phyloP scores from a whole-genome alignment of 2,113 vertebrate species.

The Plestiodon gilberti region DNA sequence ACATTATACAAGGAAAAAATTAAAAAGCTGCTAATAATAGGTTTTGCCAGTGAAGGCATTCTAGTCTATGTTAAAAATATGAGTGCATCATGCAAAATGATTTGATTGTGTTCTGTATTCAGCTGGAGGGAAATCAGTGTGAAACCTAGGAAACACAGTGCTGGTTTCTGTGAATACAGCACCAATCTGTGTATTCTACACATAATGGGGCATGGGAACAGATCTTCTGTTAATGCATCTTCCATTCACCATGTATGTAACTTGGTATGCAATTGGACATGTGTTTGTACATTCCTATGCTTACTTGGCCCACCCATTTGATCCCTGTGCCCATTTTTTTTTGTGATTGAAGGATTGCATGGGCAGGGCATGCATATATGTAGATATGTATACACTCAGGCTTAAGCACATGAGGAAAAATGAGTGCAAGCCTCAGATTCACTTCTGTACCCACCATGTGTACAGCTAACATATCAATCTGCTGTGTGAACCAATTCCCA shows the following conservation, averaged over 20 bases:
- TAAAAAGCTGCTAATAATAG: slow-evolving; percentile 64
- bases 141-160: slow-evolving; percentile 59
- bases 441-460: neutral
- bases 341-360: neutral
- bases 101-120: slow-evolving; percentile 64
- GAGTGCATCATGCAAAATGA: slow-evolving; percentile 51
- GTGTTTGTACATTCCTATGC: no score
- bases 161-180: neutral
- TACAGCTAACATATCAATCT: neutral
- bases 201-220: neutral
- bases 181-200: neutral
- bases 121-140: slow-evolving; percentile 59
- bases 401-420: neutral
- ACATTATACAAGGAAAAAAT: slow-evolving; percentile 58
- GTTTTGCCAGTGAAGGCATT: slow-evolving; percentile 62
- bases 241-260: neutral
- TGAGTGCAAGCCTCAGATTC: neutral
- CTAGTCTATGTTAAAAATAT: slow-evolving; percentile 53
- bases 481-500: neutral
- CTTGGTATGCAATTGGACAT: neutral
- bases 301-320: neutral
- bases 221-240: neutral
- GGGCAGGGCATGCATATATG: neutral
- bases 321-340: neutral
- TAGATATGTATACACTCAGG: neutral